Conservation (phyloP, 2,888 invertebrate species). For the Latheticus oryzae region DNA sequence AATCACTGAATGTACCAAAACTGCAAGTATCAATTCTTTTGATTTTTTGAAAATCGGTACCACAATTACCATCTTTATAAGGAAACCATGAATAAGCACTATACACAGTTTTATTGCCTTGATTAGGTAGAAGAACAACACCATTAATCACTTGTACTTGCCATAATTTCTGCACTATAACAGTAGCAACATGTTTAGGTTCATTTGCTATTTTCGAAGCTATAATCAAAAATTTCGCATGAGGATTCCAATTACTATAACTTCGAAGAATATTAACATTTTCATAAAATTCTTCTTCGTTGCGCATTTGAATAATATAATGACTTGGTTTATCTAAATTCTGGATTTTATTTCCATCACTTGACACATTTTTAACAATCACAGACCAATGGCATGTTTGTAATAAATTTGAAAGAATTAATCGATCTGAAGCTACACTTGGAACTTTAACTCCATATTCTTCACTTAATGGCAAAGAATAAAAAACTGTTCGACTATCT, state of each 20-base stretch:
- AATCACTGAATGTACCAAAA: constrained; percentile 15
- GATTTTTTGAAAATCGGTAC: constrained; percentile 14
- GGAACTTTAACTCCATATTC: not conserved
- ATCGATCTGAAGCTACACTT: constrained; percentile 1
- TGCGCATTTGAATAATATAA: constrained; percentile 33
- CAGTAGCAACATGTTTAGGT: not conserved
- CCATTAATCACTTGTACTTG: constrained; percentile 20
- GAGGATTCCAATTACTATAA: constrained; percentile 35
- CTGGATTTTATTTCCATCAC: not conserved
- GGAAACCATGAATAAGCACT: constrained; percentile 37
- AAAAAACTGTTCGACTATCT: constrained; percentile 8
- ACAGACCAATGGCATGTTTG: constrained; percentile 10
- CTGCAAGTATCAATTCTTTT: constrained; percentile 31
- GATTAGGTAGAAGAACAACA: constrained; percentile 25
- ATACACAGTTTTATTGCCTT: constrained; percentile 1
- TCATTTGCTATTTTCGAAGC: constrained; percentile 16
- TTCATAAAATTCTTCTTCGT: constrained; percentile 9
- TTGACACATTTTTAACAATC: constrained; percentile 9
- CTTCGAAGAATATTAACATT: constrained; percentile 12
- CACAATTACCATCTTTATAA: constrained; percentile 21
- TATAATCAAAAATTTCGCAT: constrained; percentile 39
- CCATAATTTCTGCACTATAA: constrained; percentile 22
- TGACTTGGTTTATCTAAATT: not conserved
- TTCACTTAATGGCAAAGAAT: constrained; percentile 9
- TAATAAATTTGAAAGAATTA: constrained; percentile 9